Percentiles rank a stretch among this genome's conserved stretches.
These are phyloP conservation scores for Stichopus chloronotus DNA, from an alignment of 35 echinoderm and acorn worm genomes.

Conservation along the genomic window DNA sequence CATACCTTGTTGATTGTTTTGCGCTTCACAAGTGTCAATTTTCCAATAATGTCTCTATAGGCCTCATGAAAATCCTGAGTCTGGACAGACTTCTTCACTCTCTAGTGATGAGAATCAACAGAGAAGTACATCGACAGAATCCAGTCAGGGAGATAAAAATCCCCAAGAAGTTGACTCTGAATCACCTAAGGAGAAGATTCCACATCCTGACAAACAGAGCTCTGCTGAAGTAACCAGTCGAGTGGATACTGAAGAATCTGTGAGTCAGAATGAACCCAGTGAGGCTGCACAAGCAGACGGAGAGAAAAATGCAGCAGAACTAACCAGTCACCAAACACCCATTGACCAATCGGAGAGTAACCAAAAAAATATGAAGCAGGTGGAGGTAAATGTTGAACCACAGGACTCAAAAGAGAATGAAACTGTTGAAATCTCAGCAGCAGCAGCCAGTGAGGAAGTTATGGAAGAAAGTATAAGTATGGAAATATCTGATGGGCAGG, in stretches of 20 bases:
- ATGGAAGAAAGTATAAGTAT: conserved; percentile 3
- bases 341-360: not conserved
- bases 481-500: conserved; percentile 18
- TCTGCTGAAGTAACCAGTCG: not conserved
- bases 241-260: not conserved
- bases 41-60: not conserved
- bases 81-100: not conserved
- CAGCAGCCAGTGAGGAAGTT: not conserved
- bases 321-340: not conserved
- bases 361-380: not conserved
- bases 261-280: not conserved
- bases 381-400: not conserved
- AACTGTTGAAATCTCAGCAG: not conserved
- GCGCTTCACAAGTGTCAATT: too few species aligned
- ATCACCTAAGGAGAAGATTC: not conserved
- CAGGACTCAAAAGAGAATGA: not conserved
- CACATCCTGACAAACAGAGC: not conserved
- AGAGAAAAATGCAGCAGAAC: not conserved
- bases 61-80: not conserved
- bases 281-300: not conserved
- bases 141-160: not conserved
- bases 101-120: not conserved
- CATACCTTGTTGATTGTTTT: too few species aligned
- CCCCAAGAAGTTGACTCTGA: not conserved
- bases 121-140: not conserved